phyloP scores from a whole-genome alignment of 2,113 vertebrate species.

The Columba livia region DNA sequence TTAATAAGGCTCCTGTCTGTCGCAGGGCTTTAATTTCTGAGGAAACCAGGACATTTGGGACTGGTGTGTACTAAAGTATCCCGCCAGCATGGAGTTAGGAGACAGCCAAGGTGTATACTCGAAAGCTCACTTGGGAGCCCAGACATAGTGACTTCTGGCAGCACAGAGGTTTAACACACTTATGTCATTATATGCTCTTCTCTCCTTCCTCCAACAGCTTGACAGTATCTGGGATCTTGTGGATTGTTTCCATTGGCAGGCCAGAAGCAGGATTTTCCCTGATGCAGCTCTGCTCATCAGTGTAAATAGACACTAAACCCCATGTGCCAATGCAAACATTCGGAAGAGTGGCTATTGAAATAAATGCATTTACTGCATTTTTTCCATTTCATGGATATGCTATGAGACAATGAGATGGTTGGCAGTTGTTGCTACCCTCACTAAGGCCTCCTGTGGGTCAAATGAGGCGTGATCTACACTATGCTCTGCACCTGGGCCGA shows the following conservation, averaged over 20 bases:
- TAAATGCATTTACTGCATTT: neutral
- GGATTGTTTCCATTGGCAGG: neutral
- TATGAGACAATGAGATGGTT: neutral
- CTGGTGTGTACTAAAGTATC: neutral
- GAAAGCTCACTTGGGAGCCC: constrained; percentile 11
- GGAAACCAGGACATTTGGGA: constrained; percentile 13
- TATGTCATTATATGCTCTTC: neutral
- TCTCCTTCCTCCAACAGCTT: neutral
- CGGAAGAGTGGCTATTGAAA: neutral
- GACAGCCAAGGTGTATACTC: constrained; percentile 10
- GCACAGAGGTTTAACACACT: constrained; percentile 27
- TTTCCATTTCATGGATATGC: neutral
- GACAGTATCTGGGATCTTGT: neutral
- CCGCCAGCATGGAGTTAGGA: neutral
- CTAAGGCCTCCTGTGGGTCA: neutral
- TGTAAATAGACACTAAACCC: neutral
- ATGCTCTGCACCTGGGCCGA: accelerated
- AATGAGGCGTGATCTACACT: neutral
- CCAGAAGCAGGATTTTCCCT: neutral
- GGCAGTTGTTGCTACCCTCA: neutral
- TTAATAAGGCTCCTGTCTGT: constrained; percentile 53
- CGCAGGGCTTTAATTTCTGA: neutral
- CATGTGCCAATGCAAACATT: neutral
- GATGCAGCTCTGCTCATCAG: neutral
- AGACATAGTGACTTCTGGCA: neutral